Conservation (phyloP, 64 coral and sea anemone genomes). For the Catalaphyllia jardinei region DNA sequence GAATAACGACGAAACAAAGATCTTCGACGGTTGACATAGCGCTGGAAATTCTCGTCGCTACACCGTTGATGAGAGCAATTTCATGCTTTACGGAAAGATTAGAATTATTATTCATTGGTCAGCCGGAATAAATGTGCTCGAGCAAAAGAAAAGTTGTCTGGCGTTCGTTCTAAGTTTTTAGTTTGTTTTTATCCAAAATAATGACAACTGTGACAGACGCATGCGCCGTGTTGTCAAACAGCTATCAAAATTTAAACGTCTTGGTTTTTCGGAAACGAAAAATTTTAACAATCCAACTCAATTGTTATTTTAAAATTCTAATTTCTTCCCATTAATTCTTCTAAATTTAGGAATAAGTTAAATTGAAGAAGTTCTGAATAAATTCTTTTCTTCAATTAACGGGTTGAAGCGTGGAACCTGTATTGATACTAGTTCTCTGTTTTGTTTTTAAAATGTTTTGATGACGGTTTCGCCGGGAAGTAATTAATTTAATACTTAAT, state of each 20-base stretch:
- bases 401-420: no score
- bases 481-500: no score
- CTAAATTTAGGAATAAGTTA: no score
- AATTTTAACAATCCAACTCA: background rate
- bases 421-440: no score
- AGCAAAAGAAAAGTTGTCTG: background rate
- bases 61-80: conserved; percentile 64
- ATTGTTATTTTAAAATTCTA: background rate
- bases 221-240: background rate
- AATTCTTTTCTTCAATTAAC: no score
- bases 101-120: conserved; percentile 33
- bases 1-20: conserved; percentile 54
- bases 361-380: no score
- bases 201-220: conserved; percentile 24
- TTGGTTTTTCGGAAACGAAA: background rate
- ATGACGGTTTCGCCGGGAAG: no score
- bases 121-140: background rate
- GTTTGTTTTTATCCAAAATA: background rate
- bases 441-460: no score
- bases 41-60: conserved; percentile 60
- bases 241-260: conserved; percentile 15
- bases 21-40: conserved; percentile 38
- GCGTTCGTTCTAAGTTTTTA: background rate
- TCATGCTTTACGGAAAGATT: conserved; percentile 44
- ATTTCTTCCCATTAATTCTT: no score